Evolutionary conservation across 1,140 invertebrate species (phyloP).

Genomic region (Andricus grossulariae): DNA sequence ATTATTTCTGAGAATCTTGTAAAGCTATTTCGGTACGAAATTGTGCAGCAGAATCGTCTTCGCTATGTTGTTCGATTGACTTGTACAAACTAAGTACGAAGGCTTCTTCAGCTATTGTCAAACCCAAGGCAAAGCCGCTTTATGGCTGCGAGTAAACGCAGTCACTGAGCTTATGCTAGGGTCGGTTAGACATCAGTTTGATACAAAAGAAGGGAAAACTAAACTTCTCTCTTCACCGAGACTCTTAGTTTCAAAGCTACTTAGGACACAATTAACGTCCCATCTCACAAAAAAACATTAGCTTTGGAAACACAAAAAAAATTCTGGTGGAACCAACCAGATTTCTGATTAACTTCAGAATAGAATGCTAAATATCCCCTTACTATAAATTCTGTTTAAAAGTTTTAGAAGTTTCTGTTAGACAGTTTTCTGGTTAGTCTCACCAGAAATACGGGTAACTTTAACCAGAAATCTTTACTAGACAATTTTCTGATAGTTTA

Average conservation of each 20-base stretch:
- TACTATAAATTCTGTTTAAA: too few species aligned
- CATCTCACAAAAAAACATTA: too few species aligned
- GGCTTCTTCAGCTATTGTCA: constrained; percentile 21
- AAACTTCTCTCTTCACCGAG: neutral
- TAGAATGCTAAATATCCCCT: too few species aligned
- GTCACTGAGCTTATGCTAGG: neutral
- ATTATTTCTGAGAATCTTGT: neutral
- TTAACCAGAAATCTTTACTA: too few species aligned
- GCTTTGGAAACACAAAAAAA: too few species aligned
- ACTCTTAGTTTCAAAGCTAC: neutral
- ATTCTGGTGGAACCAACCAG: too few species aligned
- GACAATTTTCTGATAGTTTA: too few species aligned
- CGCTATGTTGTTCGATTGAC: neutral
- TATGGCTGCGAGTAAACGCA: constrained; percentile 14
- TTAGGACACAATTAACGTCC: neutral
- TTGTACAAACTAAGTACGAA: constrained; percentile 17
- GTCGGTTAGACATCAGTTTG: constrained; percentile 1
- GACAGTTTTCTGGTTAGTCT: too few species aligned
- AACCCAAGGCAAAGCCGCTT: constrained; percentile 5
- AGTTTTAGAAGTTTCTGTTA: too few species aligned
- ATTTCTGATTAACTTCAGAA: too few species aligned
- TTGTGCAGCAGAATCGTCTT: neutral
- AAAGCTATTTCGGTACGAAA: too few species aligned
- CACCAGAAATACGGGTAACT: too few species aligned
- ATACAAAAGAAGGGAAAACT: constrained; percentile 13